Base-by-base conservation (phyloP, 2,888 invertebrate species). In the Tachina lurida region DNA sequence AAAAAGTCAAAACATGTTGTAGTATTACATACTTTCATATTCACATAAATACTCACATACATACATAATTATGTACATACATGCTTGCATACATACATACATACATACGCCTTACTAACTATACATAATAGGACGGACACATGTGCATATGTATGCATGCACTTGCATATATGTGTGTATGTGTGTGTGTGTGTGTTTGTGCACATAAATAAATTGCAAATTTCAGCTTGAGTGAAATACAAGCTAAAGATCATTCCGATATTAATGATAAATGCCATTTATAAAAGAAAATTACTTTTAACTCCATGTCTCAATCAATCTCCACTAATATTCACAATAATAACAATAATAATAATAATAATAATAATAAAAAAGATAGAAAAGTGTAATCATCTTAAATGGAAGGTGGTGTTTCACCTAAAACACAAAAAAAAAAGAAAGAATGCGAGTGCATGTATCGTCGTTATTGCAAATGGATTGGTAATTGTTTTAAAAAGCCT, bases 181-280 rank as follows among this genome's bases (percentile, higher is more conserved):
- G 31, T 31, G 31, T 31, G 31, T 31, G 31, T 31, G 31, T 31
- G 31, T 71, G 22, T 54, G 39, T 22, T 22, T 62, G 56, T 68
- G 62, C 19, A 67, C 58, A 74, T 49, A 73, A 67, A 74, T 68
- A 75, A 81, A 75, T 70, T 78, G 83, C 83, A 84, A n/a, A 78
- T 77, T 52, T 83, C 19, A 19, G 54, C 41, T 67, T 85, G 62
- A 74, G 74, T 81, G 77, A 85, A 85, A 81, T 74, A 85, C 74
- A 74, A 85, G 74, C 78, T 82, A 68, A 82, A 82, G 68, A 81
- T 68, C 70, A 82, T 71, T 63, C 80, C 60, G 77, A 78, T 78
- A 68, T 84, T 67, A 71, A 83, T 60, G 77, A 77, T 77, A 78
- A 74, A 75, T 79, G 84, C 68, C 60, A 75, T 75, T 81, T 67